These are phyloP conservation scores for Amiota communis DNA, from an alignment of 2,888 invertebrate species.

Conservation along the genomic window DNA sequence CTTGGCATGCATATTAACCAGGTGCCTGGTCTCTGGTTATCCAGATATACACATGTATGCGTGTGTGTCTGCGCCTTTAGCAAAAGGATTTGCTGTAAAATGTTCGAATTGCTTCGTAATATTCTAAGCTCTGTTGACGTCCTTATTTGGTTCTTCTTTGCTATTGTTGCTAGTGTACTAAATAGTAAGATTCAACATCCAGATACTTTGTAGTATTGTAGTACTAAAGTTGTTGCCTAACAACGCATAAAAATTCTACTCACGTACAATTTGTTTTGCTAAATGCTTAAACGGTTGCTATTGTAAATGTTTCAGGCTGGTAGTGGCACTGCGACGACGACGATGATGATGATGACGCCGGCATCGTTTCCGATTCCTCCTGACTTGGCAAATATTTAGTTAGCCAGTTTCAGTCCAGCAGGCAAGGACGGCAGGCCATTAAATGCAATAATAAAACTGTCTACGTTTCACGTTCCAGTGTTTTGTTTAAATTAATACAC, in stretches of 20 bases:
- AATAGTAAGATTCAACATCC: neutral
- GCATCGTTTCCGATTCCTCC: neutral
- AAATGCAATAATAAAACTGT: slow-evolving; percentile 4
- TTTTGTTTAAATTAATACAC: slow-evolving; percentile 10
- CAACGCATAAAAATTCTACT: slow-evolving; percentile 43
- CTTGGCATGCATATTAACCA: slow-evolving; percentile 23
- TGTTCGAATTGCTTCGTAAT: slow-evolving; percentile 12
- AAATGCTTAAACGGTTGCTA: slow-evolving; percentile 26
- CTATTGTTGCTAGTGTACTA: neutral
- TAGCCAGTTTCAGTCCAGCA: neutral
- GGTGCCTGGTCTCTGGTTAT: neutral
- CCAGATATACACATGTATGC: neutral
- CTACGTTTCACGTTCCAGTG: slow-evolving; percentile 2
- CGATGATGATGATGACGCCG: neutral
- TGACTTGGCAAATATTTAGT: slow-evolving; percentile 19
- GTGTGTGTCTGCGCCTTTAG: slow-evolving; percentile 12
- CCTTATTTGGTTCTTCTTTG: neutral
- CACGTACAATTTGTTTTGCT: slow-evolving; percentile 53
- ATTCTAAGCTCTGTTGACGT: slow-evolving; percentile 11
- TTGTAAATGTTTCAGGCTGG: slow-evolving; percentile 6
- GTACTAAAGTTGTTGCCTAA: slow-evolving; percentile 1
- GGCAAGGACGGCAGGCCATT: neutral
- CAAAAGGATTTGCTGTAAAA: slow-evolving; percentile 26
- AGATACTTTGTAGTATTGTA: neutral
- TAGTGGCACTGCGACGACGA: neutral